Conservation (phyloP, 1,140 invertebrate genomes). For the Laodelphax striatellus region DNA sequence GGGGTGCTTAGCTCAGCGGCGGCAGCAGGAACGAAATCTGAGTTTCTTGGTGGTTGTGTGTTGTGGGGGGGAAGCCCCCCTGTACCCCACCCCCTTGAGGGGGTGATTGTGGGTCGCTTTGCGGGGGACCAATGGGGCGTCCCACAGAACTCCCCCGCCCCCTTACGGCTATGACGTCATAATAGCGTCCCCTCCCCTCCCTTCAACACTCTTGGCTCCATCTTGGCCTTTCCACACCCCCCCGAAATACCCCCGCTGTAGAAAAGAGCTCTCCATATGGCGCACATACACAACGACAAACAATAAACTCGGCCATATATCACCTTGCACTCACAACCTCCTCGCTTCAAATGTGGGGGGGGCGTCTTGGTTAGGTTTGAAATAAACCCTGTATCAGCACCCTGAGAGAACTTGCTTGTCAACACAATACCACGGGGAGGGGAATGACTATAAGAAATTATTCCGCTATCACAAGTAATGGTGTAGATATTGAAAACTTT, state of each 20-base stretch:
- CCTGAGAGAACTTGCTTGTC: too few relatives aligned
- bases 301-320: constrained; percentile 14
- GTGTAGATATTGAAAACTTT: too few relatives aligned
- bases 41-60: background rate
- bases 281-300: constrained; percentile 11
- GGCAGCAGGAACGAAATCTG: background rate
- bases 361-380: too few relatives aligned
- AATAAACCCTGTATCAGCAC: too few relatives aligned
- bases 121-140: constrained; percentile 25
- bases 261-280: constrained; percentile 8
- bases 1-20: background rate
- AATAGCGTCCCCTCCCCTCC: constrained; percentile 7
- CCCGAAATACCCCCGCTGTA: too few relatives aligned
- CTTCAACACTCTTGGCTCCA: constrained; percentile 3
- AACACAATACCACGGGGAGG: too few relatives aligned
- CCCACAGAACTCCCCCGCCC: constrained; percentile 16
- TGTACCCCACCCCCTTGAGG: too few relatives aligned
- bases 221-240: constrained; percentile 3
- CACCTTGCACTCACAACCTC: background rate
- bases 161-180: background rate
- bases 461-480: too few relatives aligned
- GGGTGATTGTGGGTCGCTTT: constrained; percentile 18
- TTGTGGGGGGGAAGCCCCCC: constrained; percentile 5
- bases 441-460: too few relatives aligned
- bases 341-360: too few relatives aligned